Percentiles rank a stretch among this genome's conserved stretches.
Conservation (phyloP, 2,113 vertebrate species). For the Athene cunicularia region DNA sequence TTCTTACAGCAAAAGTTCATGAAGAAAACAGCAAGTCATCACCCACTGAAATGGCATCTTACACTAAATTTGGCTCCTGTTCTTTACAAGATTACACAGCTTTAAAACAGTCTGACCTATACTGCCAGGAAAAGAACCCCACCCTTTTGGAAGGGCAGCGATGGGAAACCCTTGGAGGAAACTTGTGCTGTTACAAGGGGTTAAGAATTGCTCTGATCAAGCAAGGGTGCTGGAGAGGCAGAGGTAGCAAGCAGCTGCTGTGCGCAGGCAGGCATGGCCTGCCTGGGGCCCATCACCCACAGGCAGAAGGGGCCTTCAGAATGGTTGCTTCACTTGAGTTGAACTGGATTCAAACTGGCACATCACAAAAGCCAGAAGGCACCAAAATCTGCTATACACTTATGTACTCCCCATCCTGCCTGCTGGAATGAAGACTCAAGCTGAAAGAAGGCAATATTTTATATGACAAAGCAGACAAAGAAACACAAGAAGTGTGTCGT, state of each 20-base stretch:
- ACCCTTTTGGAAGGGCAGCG: not conserved
- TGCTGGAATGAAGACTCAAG: not conserved
- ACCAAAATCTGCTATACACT: not conserved
- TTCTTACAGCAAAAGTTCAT: not conserved
- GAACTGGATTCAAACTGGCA: not conserved
- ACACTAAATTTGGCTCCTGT: not conserved
- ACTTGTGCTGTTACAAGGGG: not conserved
- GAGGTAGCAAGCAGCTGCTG: not conserved
- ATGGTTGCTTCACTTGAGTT: not conserved
- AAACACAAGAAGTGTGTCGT: not conserved
- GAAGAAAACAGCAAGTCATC: not conserved
- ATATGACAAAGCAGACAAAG: not conserved
- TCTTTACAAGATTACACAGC: not conserved
- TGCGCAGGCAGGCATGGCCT: not conserved
- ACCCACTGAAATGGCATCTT: not conserved
- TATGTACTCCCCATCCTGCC: not conserved
- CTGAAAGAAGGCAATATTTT: not conserved
- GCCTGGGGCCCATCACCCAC: not conserved
- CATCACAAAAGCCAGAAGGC: not conserved
- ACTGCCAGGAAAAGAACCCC: not conserved
- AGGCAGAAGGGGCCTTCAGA: not conserved
- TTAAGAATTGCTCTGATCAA: not conserved
- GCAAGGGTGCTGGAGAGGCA: not conserved
- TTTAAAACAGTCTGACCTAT: not conserved
- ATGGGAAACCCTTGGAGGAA: not conserved